A percentile compares a stretch with the other conserved stretches of the same genome.
Evolutionary conservation across 1,140 invertebrate species (phyloP).

Genomic region (Varroa destructor): DNA sequence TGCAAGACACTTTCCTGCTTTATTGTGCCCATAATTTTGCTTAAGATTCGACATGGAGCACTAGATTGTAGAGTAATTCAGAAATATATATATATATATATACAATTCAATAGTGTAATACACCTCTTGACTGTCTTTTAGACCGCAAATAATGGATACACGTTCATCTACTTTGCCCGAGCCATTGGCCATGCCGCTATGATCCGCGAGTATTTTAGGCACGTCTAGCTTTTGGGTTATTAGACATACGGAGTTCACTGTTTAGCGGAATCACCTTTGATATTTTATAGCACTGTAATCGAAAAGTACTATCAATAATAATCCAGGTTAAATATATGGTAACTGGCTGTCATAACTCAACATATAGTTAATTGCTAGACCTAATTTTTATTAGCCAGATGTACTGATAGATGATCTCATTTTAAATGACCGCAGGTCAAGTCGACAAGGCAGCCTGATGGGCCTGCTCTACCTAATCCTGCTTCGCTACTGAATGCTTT

Average conservation of each 20-base stretch:
- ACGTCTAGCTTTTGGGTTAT: background rate
- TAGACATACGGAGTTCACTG: no score
- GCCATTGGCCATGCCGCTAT: conserved; percentile 78
- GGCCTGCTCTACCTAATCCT: conserved; percentile 87
- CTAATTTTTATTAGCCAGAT: background rate
- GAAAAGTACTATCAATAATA: no score
- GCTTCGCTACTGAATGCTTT: conserved; percentile 92
- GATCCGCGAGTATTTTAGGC: conserved; percentile 77
- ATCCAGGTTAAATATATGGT: background rate
- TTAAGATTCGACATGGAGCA: no score
- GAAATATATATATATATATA: no score
- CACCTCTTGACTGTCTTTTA: conserved; percentile 42
- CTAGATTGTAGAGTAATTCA: no score
- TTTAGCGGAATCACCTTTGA: no score
- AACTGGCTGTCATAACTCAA: background rate
- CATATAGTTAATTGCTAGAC: background rate
- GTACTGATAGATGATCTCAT: background rate
- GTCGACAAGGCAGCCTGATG: conserved; percentile 89
- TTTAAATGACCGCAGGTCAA: conserved; percentile 47
- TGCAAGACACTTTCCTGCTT: no score
- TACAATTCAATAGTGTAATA: no score
- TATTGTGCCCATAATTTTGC: no score
- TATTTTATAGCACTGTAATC: no score
- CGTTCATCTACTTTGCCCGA: conserved; percentile 79
- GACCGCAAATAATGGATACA: conserved; percentile 92